Evolutionary conservation across 2,797 vertebrate species (phyloP).

Genomic region (Acridotheres tristis): DNA sequence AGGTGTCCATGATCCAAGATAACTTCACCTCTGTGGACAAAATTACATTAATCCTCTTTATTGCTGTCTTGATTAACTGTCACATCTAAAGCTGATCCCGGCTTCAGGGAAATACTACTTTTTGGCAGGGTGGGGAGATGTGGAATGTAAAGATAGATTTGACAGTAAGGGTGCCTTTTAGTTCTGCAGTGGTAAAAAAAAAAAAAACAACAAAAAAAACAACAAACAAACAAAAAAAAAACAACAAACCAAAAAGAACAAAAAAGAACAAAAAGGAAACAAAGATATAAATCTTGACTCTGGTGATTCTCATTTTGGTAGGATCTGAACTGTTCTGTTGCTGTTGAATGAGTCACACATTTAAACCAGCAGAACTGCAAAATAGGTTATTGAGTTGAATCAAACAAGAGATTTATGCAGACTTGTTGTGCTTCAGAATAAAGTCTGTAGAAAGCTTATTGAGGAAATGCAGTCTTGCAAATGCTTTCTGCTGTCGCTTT

Average conservation of each 20-base stretch:
- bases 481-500: conserved; percentile 12
- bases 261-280: background rate
- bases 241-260: too few species aligned
- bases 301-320: background rate
- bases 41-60: background rate
- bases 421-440: conserved; percentile 3
- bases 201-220: too few species aligned
- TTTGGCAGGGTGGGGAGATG: background rate
- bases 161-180: background rate
- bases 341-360: background rate
- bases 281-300: background rate
- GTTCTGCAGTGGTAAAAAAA: background rate
- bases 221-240: background rate
- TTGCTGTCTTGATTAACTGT: background rate
- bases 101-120: background rate
- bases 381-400: conserved; percentile 1
- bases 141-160: background rate
- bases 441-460: background rate
- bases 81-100: background rate
- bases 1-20: background rate
- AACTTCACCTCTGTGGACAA: background rate
- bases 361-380: background rate
- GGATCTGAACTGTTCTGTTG: background rate
- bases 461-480: background rate
- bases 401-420: background rate